These are phyloP conservation scores for Porites cylindrica DNA, from an alignment of 92 coral and sea anemone genomes.

Conservation along the genomic window DNA sequence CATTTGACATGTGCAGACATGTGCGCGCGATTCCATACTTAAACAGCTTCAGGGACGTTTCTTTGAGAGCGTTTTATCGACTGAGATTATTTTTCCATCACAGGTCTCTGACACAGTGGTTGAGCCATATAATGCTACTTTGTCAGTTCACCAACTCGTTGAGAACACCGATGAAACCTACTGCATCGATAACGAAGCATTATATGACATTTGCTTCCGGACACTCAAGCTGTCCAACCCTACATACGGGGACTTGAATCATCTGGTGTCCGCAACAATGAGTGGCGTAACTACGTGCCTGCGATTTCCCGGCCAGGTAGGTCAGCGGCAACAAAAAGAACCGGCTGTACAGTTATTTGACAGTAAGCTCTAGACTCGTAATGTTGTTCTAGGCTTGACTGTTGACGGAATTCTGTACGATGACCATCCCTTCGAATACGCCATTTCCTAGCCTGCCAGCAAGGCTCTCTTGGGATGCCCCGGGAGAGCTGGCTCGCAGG, in stretches of 20 bases:
- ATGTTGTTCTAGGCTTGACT: too few relatives aligned
- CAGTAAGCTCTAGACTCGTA: too few relatives aligned
- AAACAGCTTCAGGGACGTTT: too few relatives aligned
- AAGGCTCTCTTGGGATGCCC: too few relatives aligned
- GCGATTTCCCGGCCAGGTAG: slow-evolving; percentile 91
- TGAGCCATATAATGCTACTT: slow-evolving; percentile 90
- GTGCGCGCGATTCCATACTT: not conserved
- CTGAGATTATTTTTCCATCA: slow-evolving; percentile 1
- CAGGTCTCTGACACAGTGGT: slow-evolving; percentile 90
- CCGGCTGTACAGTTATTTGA: too few relatives aligned
- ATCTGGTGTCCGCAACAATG: slow-evolving; percentile 95
- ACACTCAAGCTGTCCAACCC: slow-evolving; percentile 87
- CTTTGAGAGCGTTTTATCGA: too few relatives aligned
- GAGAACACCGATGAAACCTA: slow-evolving; percentile 90
- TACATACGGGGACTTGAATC: slow-evolving; percentile 91
- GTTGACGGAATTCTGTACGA: too few relatives aligned
- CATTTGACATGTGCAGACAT: too few relatives aligned
- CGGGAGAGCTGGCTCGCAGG: too few relatives aligned
- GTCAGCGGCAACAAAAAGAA: slow-evolving; percentile 26
- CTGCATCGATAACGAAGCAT: slow-evolving; percentile 93
- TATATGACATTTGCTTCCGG: slow-evolving; percentile 92
- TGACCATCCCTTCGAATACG: too few relatives aligned
- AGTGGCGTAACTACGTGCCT: slow-evolving; percentile 93
- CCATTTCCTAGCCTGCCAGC: too few relatives aligned
- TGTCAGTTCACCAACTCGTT: slow-evolving; percentile 87